Base-by-base conservation (phyloP, 2,888 invertebrate species). In the Drosophila helvetica region DNA sequence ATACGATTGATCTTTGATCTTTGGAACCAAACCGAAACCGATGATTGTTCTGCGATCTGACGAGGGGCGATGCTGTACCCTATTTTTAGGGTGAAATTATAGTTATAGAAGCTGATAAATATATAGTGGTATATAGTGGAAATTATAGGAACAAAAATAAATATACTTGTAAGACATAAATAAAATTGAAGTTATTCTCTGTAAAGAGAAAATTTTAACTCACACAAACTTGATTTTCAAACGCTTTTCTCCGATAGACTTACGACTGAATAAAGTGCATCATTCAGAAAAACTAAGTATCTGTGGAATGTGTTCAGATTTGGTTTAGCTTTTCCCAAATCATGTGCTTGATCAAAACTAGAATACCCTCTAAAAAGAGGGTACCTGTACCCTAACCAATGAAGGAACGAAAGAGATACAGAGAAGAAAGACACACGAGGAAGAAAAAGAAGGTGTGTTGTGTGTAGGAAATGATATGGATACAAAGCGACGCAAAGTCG, bases 401-500 rank as follows among this genome's bases (percentile, higher is more conserved):
- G 38, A 5, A 38, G 15, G 38, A 38, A 38, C 7, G 7, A n/a
- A 2, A n/a, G 7, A n/a, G 64, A 50, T 54, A 65, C 27, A 8
- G 2, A 60, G 62, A 48, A 38, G 43, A 38, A 38, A 42, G 47
- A 51, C 46, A 48, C 27, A 33, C 19, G 30, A 42, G 54, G 47
- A 42, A 51, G 54, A 60, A 64, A 55, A 60, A 68, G 58, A 67
- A 60, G 62, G 73, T 75, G 71, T 71, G 62, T 74, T 72, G 62
- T 62, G 42, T 47, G 66, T 63, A 63, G 62, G 62, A 71, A 71
- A 71, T 66, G 66, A 67, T 66, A 67, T 67, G 64, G 64, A 68
- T 59, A 72, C 63, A 27, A 27, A 72, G 53, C 54, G 50, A 66
- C 71, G 62, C 50, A 53, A 63, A 71, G 50, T 72, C 73, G 71